Conservation (phyloP, 2,797 vertebrate species). For the Melopsittacus undulatus region DNA sequence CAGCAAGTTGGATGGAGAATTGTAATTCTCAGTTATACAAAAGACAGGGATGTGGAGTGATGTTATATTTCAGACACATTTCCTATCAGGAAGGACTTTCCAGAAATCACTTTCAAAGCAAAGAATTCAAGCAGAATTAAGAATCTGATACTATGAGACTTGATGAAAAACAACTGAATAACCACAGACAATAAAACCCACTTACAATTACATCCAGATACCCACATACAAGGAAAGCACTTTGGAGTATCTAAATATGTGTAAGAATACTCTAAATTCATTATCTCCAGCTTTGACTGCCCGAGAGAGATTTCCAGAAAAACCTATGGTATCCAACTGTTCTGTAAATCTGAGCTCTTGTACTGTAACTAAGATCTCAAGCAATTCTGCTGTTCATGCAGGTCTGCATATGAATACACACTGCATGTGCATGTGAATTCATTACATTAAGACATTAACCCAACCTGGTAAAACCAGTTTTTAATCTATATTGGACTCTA, state of each 20-base stretch:
- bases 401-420: not conserved
- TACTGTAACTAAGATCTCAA: not conserved
- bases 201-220: not conserved
- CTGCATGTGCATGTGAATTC: not conserved
- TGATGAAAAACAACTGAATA: not conserved
- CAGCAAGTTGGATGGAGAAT: not conserved
- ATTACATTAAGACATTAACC: not conserved
- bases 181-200: not conserved
- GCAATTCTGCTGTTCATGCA: not conserved
- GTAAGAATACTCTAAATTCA: not conserved
- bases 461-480: not conserved
- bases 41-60: not conserved
- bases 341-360: not conserved
- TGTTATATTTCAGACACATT: not conserved
- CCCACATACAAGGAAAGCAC: not conserved
- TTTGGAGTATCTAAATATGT: not conserved
- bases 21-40: not conserved
- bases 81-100: not conserved
- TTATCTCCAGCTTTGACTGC: not conserved
- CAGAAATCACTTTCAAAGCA: not conserved
- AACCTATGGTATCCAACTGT: not conserved
- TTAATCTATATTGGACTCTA: not conserved
- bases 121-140: conserved; percentile 2
- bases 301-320: not conserved
- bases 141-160: not conserved